Percentiles rank a stretch among this genome's conserved stretches.
phyloP scores from a whole-genome alignment of 2,888 invertebrate genomes.

The Drosophila setosimentum region DNA sequence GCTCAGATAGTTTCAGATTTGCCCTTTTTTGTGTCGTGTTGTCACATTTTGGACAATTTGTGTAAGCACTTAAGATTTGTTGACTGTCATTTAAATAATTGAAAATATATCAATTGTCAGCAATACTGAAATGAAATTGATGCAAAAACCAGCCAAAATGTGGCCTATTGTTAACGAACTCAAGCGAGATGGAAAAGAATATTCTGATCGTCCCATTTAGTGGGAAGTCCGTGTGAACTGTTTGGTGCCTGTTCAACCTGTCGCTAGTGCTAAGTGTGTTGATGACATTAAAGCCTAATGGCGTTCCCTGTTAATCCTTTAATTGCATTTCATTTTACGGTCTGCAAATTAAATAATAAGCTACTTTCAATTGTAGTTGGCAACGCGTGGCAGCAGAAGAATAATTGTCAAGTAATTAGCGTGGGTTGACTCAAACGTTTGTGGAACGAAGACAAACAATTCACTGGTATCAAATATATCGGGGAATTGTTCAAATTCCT shows the following conservation, averaged over 20 bases:
- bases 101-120: slow-evolving; percentile 62
- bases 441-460: not conserved
- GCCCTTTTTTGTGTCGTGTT: slow-evolving; percentile 18
- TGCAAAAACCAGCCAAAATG: not conserved
- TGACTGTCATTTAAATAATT: slow-evolving; percentile 75
- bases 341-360: slow-evolving; percentile 77
- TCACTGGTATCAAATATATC: no score
- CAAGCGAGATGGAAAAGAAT: not conserved
- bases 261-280: slow-evolving; percentile 23
- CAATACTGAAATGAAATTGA: not conserved
- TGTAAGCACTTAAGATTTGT: slow-evolving; percentile 70
- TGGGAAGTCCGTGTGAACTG: slow-evolving; percentile 4
- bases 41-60: slow-evolving; percentile 53
- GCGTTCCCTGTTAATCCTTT: slow-evolving; percentile 73
- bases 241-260: slow-evolving; percentile 20
- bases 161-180: not conserved
- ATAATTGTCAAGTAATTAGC: slow-evolving; percentile 12
- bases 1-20: slow-evolving; percentile 42
- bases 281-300: slow-evolving; percentile 70
- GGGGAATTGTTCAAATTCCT: not conserved
- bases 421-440: slow-evolving; percentile 40
- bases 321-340: slow-evolving; percentile 75
- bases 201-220: not conserved
- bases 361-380: slow-evolving; percentile 43
- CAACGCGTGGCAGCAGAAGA: slow-evolving; percentile 14